These are phyloP conservation scores for Coelopa pilipes DNA, from an alignment of 2,888 invertebrate species.

Conservation along the genomic window DNA sequence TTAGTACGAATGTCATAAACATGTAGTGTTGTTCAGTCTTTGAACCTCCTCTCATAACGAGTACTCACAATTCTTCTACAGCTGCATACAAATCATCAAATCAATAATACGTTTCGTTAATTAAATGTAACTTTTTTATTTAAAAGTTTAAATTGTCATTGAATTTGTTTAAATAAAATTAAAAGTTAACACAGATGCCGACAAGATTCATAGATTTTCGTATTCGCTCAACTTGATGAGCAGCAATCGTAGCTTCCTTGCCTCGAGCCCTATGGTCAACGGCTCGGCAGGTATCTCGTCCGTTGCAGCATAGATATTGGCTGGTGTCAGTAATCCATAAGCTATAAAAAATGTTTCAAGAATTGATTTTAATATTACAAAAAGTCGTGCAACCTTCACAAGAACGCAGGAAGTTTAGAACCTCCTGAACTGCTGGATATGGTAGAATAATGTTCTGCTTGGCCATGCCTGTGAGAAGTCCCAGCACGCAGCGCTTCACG, in stretches of 20 bases:
- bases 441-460: conserved; percentile 86
- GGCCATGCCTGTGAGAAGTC: conserved; percentile 83
- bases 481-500: conserved; percentile 93
- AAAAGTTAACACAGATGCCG: neutral
- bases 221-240: conserved; percentile 65
- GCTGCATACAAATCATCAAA: neutral
- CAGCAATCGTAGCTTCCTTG: conserved; percentile 62
- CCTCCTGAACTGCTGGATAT: conserved; percentile 84
- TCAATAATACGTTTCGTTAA: neutral
- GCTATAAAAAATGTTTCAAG: conserved; percentile 46
- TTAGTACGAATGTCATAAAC: conserved; percentile 26
- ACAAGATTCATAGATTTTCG: conserved; percentile 47
- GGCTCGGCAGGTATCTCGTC: conserved; percentile 62
- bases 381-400: conserved; percentile 74
- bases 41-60: neutral
- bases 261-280: conserved; percentile 65
- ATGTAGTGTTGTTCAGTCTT: neutral
- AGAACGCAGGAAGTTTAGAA: conserved; percentile 84
- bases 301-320: conserved; percentile 58
- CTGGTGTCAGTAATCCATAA: conserved; percentile 63
- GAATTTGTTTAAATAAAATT: conserved; percentile 13
- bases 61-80: neutral
- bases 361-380: neutral
- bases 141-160: conserved; percentile 8
- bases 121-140: conserved; percentile 9